Conservation (phyloP, 2,888 invertebrate genomes). For the Phymatocera aterrima region DNA sequence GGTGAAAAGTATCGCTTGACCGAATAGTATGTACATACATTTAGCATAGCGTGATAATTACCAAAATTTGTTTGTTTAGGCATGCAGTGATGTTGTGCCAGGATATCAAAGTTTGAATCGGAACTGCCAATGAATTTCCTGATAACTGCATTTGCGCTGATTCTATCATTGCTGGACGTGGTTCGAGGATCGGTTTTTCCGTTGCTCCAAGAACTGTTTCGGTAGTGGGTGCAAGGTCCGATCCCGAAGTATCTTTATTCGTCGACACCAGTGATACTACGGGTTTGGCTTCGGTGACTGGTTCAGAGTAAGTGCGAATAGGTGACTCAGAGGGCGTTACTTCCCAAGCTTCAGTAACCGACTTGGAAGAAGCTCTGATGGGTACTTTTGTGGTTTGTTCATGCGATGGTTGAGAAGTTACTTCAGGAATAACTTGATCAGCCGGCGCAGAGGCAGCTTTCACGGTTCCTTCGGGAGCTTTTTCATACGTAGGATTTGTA, state of each 20-base stretch:
- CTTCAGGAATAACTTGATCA: neutral
- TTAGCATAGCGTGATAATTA: neutral
- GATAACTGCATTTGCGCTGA: neutral
- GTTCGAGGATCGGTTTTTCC: neutral
- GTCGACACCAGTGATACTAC: neutral
- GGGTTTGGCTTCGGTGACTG: neutral
- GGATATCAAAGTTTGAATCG: conserved; percentile 18
- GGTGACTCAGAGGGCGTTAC: neutral
- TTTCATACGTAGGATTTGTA: neutral
- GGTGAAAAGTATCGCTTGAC: neutral
- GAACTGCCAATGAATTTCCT: neutral
- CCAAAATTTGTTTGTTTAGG: conserved; percentile 6
- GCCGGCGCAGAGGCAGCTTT: neutral
- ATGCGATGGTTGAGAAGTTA: neutral
- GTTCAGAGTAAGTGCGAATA: neutral
- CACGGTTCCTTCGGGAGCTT: neutral
- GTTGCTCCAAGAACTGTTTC: neutral
- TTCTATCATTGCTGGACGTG: neutral
- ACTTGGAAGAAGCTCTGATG: neutral
- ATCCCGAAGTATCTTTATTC: neutral
- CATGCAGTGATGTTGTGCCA: conserved; percentile 3
- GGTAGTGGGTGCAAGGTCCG: neutral
- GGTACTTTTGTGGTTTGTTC: neutral
- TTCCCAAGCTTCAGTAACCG: neutral
- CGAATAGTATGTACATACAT: neutral